Conservation (phyloP, 1,140 invertebrate species). For the Pissodes strobi region DNA sequence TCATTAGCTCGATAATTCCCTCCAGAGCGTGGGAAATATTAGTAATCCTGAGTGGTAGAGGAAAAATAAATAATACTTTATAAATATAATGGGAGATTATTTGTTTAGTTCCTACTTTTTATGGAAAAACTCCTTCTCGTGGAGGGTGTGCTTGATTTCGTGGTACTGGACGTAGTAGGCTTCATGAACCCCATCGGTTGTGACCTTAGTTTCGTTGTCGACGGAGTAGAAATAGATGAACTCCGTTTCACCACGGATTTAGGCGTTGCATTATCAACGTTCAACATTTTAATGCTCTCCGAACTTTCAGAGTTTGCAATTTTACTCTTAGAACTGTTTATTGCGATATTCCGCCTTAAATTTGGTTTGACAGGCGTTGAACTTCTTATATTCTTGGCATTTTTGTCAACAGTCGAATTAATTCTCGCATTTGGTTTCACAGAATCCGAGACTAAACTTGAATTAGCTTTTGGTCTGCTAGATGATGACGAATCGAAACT, state of each 20-base stretch:
- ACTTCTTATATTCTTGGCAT: neutral
- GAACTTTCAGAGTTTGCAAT: constrained; percentile 80
- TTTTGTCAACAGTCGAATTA: neutral
- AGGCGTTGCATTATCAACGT: constrained; percentile 72
- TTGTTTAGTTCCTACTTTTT: constrained; percentile 3
- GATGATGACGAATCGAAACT: too few relatives aligned
- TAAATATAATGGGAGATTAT: too few relatives aligned
- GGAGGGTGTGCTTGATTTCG: constrained; percentile 36
- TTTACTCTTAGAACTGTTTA: constrained; percentile 62
- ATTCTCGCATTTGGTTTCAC: neutral
- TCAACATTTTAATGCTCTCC: constrained; percentile 29
- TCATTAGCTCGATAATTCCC: too few relatives aligned
- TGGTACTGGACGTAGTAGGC: constrained; percentile 52
- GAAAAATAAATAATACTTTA: too few relatives aligned
- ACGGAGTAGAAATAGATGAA: constrained; percentile 53
- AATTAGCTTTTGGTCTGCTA: too few relatives aligned
- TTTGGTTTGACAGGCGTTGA: neutral
- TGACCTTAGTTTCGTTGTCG: constrained; percentile 15
- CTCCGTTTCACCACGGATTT: constrained; percentile 76
- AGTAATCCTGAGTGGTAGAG: too few relatives aligned
- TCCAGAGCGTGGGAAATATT: too few relatives aligned
- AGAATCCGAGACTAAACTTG: too few relatives aligned
- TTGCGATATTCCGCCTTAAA: neutral
- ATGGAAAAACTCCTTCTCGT: constrained; percentile 13
- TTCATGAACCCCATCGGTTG: constrained; percentile 52